A percentile compares a stretch with the other conserved stretches of the same genome.
Evolutionary conservation across 2,797 vertebrate species (phyloP).

Genomic region (Spondyliosoma cantharus): DNA sequence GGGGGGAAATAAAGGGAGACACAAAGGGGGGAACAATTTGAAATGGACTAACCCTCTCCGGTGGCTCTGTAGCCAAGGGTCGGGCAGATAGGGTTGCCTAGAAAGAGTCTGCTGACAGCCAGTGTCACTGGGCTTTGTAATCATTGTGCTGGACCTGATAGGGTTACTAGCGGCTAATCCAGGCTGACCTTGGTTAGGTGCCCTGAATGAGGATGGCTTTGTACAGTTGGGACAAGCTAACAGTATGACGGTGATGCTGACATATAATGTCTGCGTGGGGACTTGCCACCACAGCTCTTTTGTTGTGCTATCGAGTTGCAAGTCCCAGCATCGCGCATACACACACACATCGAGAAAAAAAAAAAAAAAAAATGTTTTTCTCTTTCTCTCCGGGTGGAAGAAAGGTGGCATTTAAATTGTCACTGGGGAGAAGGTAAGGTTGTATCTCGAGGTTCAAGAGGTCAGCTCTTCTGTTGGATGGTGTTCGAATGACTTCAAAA

Average conservation of each 20-base stretch:
- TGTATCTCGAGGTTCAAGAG: constrained; percentile 83
- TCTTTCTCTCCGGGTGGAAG: constrained; percentile 70
- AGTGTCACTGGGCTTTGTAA: constrained; percentile 89
- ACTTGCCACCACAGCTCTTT: constrained; percentile 84
- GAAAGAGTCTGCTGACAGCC: constrained; percentile 88
- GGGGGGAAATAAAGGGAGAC: constrained; percentile 81
- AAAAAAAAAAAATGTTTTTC: constrained; percentile 56
- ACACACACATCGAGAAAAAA: not conserved
- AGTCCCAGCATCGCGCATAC: constrained; percentile 75
- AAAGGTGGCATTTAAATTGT: constrained; percentile 87
- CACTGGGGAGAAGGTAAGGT: constrained; percentile 77
- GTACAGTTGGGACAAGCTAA: constrained; percentile 87
- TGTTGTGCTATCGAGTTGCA: constrained; percentile 87
- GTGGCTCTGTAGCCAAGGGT: constrained; percentile 83
- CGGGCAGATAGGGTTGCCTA: constrained; percentile 86
- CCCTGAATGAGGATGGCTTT: constrained; percentile 86
- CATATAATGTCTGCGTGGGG: constrained; percentile 85
- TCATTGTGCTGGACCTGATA: constrained; percentile 87
- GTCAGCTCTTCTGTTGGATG: constrained; percentile 78
- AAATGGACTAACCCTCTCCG: constrained; percentile 84
- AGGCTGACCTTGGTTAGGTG: constrained; percentile 86
- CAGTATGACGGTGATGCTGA: constrained; percentile 85
- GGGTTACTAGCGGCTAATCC: constrained; percentile 89
- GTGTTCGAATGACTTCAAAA: constrained; percentile 80
- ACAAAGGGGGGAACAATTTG: constrained; percentile 83